These are phyloP conservation scores for Heteropelma amictum DNA, from an alignment of 2,888 invertebrate genomes.

Conservation along the genomic window DNA sequence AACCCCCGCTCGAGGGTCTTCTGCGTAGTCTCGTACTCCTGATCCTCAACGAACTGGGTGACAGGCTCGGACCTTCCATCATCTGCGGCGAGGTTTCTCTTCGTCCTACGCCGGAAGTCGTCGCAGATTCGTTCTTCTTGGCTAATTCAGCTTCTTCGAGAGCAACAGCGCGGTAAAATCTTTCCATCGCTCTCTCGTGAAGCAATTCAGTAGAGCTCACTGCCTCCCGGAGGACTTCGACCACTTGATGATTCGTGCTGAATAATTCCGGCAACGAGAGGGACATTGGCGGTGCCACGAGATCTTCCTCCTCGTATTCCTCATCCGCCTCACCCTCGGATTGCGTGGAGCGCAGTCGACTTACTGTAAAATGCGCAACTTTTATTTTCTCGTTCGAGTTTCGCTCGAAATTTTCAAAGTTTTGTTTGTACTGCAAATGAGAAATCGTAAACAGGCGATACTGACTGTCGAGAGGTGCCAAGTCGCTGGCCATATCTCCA, in stretches of 20 bases:
- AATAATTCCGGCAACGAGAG: slow-evolving; percentile 89
- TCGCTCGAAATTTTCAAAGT: background rate
- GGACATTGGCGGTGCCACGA: slow-evolving; percentile 89
- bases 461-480: slow-evolving; percentile 43
- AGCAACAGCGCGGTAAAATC: slow-evolving; percentile 88
- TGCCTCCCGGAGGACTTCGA: slow-evolving; percentile 83
- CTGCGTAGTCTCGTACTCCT: slow-evolving; percentile 72
- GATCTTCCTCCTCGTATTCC: slow-evolving; percentile 79
- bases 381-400: background rate
- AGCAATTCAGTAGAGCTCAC: slow-evolving; percentile 91
- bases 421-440: background rate
- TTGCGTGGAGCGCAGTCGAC: slow-evolving; percentile 39
- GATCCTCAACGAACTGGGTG: slow-evolving; percentile 67
- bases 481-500: slow-evolving; percentile 20
- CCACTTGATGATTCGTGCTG: slow-evolving; percentile 80
- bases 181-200: slow-evolving; percentile 89
- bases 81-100: slow-evolving; percentile 50
- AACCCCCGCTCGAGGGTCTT: slow-evolving; percentile 79
- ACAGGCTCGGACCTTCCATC: slow-evolving; percentile 48
- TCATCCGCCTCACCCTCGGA: slow-evolving; percentile 45
- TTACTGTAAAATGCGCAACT: slow-evolving; percentile 21
- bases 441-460: background rate
- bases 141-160: slow-evolving; percentile 82
- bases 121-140: slow-evolving; percentile 52
- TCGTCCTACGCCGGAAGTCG: slow-evolving; percentile 39